Percentiles rank a stretch among this genome's conserved stretches.
Conservation (phyloP, 1,140 invertebrate genomes). For the Zaprionus inermis region DNA sequence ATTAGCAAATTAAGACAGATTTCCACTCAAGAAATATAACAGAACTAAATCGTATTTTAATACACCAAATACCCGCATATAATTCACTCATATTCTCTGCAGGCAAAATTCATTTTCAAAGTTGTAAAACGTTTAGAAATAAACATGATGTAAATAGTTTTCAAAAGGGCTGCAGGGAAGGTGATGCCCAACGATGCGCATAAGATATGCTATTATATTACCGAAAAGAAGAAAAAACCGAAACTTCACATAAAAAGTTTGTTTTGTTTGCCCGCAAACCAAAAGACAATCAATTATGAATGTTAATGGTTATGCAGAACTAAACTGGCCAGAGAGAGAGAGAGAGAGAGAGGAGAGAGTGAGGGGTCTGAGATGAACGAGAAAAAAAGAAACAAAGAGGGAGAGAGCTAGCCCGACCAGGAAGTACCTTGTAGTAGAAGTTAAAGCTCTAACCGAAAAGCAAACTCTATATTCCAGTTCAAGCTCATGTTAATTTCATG, state of each 20-base stretch:
- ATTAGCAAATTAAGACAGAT: not conserved
- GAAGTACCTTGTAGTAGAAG: constrained; percentile 42
- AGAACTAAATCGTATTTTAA: not conserved
- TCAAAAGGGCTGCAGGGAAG: constrained; percentile 23
- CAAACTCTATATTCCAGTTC: constrained; percentile 49
- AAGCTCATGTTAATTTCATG: constrained; percentile 72
- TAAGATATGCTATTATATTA: constrained; percentile 24
- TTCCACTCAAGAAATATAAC: not conserved
- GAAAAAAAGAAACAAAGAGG: not conserved
- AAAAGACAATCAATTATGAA: constrained; percentile 62
- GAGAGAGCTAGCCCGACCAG: constrained; percentile 37
- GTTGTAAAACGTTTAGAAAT: constrained; percentile 24
- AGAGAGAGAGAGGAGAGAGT: too few relatives aligned
- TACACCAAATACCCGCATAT: constrained; percentile 19
- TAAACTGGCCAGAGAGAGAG: not conserved
- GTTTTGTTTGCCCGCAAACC: constrained; percentile 44
- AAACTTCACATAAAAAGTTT: constrained; percentile 23
- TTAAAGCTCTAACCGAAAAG: constrained; percentile 22
- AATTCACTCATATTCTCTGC: not conserved
- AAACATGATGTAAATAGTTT: constrained; percentile 48
- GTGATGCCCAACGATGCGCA: not conserved
- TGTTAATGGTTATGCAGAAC: constrained; percentile 52
- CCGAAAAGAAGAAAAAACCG: constrained; percentile 25
- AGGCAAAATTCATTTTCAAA: constrained; percentile 3
- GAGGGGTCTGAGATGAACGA: not conserved